Conservation (phyloP, 1,140 invertebrate species). For the Ectropis grisescens region DNA sequence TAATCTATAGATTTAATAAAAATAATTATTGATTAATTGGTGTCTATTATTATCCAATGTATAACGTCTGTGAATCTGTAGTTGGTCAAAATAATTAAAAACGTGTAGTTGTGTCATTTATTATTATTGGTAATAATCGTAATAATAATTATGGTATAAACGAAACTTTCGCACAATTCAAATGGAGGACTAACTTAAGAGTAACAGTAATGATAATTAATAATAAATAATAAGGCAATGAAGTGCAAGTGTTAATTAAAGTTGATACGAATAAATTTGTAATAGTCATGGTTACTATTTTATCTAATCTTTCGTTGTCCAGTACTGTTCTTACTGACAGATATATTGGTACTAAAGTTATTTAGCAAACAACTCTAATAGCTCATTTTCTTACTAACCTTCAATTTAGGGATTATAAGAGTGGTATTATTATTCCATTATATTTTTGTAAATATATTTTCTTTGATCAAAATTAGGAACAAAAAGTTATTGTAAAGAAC, state of each 20-base stretch:
- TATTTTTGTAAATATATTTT: not conserved
- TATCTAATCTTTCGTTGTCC: too few relatives aligned
- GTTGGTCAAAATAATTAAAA: slow-evolving; percentile 4
- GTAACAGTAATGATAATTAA: slow-evolving; percentile 47
- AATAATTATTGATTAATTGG: slow-evolving; percentile 43
- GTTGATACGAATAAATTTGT: too few relatives aligned
- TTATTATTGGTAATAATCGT: slow-evolving; percentile 43
- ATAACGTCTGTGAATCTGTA: slow-evolving; percentile 7
- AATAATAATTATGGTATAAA: slow-evolving; percentile 48
- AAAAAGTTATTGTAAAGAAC: slow-evolving; percentile 25
- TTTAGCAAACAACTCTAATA: too few relatives aligned
- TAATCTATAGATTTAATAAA: slow-evolving; percentile 24
- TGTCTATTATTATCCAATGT: slow-evolving; percentile 54
- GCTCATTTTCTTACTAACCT: too few relatives aligned
- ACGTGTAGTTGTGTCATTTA: slow-evolving; percentile 42
- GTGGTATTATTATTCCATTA: not conserved
- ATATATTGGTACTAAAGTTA: too few relatives aligned
- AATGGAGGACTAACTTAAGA: slow-evolving; percentile 56
- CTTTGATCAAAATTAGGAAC: slow-evolving; percentile 33
- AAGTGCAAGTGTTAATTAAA: not conserved
- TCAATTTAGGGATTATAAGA: too few relatives aligned
- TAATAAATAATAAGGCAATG: slow-evolving; percentile 17
- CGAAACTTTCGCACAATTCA: slow-evolving; percentile 61
- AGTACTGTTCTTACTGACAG: too few relatives aligned
- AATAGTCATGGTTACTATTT: too few relatives aligned